Evolutionary conservation across 2,888 invertebrate genomes (phyloP), one percentile per base, ranked within the genome.

Genomic region (Carterocephalus palaemon): DNA sequence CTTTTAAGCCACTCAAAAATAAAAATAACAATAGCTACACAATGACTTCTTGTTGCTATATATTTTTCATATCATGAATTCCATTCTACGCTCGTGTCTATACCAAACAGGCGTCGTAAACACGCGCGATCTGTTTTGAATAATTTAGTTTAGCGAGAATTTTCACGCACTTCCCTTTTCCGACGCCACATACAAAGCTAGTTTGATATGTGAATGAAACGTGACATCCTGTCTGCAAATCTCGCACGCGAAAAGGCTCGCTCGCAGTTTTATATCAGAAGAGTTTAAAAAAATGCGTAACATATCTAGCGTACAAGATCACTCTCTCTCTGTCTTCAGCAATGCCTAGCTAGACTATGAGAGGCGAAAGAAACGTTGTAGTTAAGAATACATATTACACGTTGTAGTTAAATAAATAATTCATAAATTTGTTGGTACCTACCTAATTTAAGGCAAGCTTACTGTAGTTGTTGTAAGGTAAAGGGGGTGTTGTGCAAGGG

Each of bases 141-240:
- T 74, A 70, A 70, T 72, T 70, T 71, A 70, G 66, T 68, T 64
- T 52, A 37, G 36, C 48, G 53, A 47, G 59, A 55, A 59, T 62
- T 56, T 63, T 53, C 56, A 56, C 61, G 51, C 53, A 53, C 51
- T 56, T 60, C 56, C 53, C 47, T 46, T 52, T 48, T 39, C 47
- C 45, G 42, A 45, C 37, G 32, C 47, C 47, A 36, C 41, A 49
- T 46, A 37, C 10, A 40, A 24, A 32, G 32, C 39, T 34, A 32
- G 26, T 40, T 49, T 52, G 62, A 65, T 64, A 57, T 65, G 59
- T 58, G 57, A 47, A 49, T 49, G 56, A 56, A 43, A 66, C 63
- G 66, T 65, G 64, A 57, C 53, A 40, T 53, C 40, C 42, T 28
- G 12, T 19, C 22, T 36, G 28, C 34, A 39, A 22, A 31, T 8